Evolutionary conservation across 1,140 invertebrate genomes (phyloP).

Genomic region (Drosophila insularis): DNA sequence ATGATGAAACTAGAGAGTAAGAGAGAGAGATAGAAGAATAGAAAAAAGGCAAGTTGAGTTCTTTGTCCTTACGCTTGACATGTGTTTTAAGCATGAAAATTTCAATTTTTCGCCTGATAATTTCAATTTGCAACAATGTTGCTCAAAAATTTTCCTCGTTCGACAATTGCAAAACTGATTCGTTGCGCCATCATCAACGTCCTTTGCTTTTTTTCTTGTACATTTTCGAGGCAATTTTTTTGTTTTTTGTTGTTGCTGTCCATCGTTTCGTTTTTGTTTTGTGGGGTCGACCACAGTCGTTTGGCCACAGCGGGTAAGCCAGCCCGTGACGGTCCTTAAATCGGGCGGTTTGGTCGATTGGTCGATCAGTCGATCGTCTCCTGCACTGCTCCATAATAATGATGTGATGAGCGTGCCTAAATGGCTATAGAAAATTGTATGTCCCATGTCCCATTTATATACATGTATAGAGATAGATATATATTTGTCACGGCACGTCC

Average conservation of each 20-base stretch:
- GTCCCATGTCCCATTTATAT: neutral
- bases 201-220: slow-evolving; percentile 10
- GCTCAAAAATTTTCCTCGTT: slow-evolving; percentile 49
- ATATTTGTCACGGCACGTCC: slow-evolving; percentile 45
- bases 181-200: slow-evolving; percentile 59
- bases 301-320: slow-evolving; percentile 70
- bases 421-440: slow-evolving; percentile 16
- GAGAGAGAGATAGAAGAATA: neutral
- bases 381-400: slow-evolving; percentile 23
- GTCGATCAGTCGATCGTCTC: slow-evolving; percentile 21
- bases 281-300: slow-evolving; percentile 72
- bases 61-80: slow-evolving; percentile 45
- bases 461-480: too few species aligned
- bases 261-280: slow-evolving; percentile 26
- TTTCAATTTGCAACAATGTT: slow-evolving; percentile 48
- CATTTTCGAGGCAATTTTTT: slow-evolving; percentile 13
- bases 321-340: slow-evolving; percentile 1
- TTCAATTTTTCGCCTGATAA: slow-evolving; percentile 70
- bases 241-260: neutral
- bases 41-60: neutral
- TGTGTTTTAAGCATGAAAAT: slow-evolving; percentile 65
- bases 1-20: neutral
- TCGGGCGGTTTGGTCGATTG: slow-evolving; percentile 1
- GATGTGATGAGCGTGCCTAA: slow-evolving; percentile 58
- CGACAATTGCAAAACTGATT: slow-evolving; percentile 64